Base-by-base conservation (phyloP, 2,888 invertebrate genomes). In the Lithophane leautieri region DNA sequence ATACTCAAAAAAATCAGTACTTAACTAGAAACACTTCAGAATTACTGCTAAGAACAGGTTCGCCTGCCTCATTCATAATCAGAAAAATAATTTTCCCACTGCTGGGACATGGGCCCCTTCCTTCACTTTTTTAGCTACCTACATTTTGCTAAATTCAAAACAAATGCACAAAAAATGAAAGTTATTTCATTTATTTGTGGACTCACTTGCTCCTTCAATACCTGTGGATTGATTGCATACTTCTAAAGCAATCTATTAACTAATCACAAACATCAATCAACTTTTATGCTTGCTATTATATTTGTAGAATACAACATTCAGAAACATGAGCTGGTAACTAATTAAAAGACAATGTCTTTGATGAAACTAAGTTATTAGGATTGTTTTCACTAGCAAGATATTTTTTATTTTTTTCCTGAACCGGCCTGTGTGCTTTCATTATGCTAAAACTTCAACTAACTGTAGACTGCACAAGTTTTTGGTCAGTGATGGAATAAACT, bases 211-310 rank as follows among this genome's bases (percentile, higher is more conserved):
- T 52, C 4, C 12, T 56, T 44, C 34, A 40, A 60, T 54, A 54
- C 16, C 22, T 44, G 8, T n/a, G 12, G 3, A 42, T 4, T 72
- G 28, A 62, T 50, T 62, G 4, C 47, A 25, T 3, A 25, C 25
- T 80, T 28, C 14, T 56, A 50, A 62, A 50, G 3, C 63, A 69
- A 50, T 60, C 28, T 19, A 7, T n/a, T 25, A 12, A 78, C 40
- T 50, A 28, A 78, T 73, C 34, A 63, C 14, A 63, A 34, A 63
- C 22, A 44, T 63, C 7, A 58, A 73, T 63, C 66, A 62, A 50
- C 4, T 34, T 74, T 34, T 34, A 56, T 14, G 6, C 4, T 16
- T 14, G 9, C 12, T 22, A 56, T 67, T 76, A 28, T 42, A 65
- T 25, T 47, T 25, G 16, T 25, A 28, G 9, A 34, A 44, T 73